Percentiles rank a stretch among this genome's conserved stretches.
Conservation (phyloP, 2,113 vertebrate species). For the Forbesichthys agassizii region DNA sequence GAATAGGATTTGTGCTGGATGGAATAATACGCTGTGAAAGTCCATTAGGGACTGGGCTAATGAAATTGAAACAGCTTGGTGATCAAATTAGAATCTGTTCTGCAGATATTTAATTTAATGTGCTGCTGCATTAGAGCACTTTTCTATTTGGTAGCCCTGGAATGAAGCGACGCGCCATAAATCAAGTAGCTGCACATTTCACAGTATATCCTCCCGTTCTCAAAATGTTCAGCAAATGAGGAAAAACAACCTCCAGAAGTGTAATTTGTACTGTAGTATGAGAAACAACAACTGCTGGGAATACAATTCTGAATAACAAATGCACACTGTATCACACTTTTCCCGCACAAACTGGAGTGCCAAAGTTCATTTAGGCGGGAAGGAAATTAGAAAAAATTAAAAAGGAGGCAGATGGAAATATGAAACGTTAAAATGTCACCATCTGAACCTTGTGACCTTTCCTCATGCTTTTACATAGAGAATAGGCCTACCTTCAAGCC, state of each 20-base stretch:
- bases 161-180: constrained; percentile 72
- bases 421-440: neutral
- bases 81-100: constrained; percentile 80
- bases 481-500: constrained; percentile 37
- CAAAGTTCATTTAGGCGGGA: too few species aligned
- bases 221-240: constrained; percentile 35
- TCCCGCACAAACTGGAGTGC: too few species aligned
- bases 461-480: constrained; percentile 25
- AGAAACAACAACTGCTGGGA: neutral
- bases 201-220: constrained; percentile 23
- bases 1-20: constrained; percentile 73
- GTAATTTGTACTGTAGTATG: constrained; percentile 9
- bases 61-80: constrained; percentile 78
- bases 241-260: constrained; percentile 19
- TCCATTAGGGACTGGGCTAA: constrained; percentile 75
- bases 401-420: neutral
- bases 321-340: neutral
- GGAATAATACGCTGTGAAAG: constrained; percentile 68
- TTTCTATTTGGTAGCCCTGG: constrained; percentile 70
- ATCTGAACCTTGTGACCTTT: constrained; percentile 44
- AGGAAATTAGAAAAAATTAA: too few species aligned
- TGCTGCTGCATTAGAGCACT: constrained; percentile 76
- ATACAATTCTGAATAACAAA: constrained; percentile 1
- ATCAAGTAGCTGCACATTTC: constrained; percentile 50
- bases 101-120: constrained; percentile 81